phyloP scores from a whole-genome alignment of 2,797 vertebrate genomes.

The Acrossocheilus fasciatus region DNA sequence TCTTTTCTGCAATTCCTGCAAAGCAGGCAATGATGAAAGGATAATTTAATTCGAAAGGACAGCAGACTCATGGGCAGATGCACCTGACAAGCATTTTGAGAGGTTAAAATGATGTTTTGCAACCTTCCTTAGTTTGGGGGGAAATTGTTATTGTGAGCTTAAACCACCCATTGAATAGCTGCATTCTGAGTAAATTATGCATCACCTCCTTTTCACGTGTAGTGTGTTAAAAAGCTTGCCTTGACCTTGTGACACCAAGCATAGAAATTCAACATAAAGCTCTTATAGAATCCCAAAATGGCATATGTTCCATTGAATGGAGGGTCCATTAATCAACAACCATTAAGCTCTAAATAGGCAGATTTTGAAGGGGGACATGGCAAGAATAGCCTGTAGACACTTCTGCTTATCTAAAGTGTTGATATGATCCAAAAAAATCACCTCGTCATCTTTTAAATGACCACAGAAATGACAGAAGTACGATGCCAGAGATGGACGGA shows the following conservation, averaged over 20 bases:
- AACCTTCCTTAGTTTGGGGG: slow-evolving; percentile 49
- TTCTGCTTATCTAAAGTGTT: slow-evolving; percentile 57
- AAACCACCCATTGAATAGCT: slow-evolving; percentile 62
- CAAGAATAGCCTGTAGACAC: slow-evolving; percentile 59
- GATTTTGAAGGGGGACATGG: slow-evolving; percentile 75
- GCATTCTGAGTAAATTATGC: slow-evolving; percentile 65
- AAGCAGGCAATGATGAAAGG: not conserved
- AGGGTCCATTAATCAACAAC: slow-evolving; percentile 86
- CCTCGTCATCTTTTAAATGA: slow-evolving; percentile 71
- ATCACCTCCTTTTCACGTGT: slow-evolving; percentile 70
- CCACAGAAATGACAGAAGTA: slow-evolving; percentile 49
- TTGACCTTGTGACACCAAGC: slow-evolving; percentile 79
- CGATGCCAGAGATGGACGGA: slow-evolving; percentile 33
- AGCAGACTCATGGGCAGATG: slow-evolving; percentile 37
- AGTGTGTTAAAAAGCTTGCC: slow-evolving; percentile 68
- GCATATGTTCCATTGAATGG: slow-evolving; percentile 81
- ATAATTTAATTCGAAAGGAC: not conserved
- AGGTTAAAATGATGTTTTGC: slow-evolving; percentile 50
- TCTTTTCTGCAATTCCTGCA: slow-evolving; percentile 26
- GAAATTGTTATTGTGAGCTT: slow-evolving; percentile 62
- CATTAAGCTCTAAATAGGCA: slow-evolving; percentile 84
- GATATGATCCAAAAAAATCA: slow-evolving; percentile 76
- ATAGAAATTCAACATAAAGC: slow-evolving; percentile 75
- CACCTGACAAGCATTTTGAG: slow-evolving; percentile 42
- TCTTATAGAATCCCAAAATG: slow-evolving; percentile 73